Base-by-base conservation (phyloP, 2,888 invertebrate genomes). In the Mayetiola destructor region DNA sequence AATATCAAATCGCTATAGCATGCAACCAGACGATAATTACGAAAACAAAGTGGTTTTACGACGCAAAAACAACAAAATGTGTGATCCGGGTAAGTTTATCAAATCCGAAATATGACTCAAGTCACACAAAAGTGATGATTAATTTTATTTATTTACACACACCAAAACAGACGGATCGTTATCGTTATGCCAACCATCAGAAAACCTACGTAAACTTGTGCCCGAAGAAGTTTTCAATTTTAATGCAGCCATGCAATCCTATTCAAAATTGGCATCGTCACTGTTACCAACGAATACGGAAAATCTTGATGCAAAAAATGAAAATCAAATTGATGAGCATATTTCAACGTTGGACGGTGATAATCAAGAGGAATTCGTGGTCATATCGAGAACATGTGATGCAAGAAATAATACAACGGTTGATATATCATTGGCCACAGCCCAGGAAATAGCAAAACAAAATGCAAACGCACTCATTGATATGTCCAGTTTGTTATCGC, bases 131-230 rank as follows among this genome's bases (percentile, higher is more conserved):
- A 53, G n/a, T 53, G 55, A 30, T 10, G n/a, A n/a, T n/a, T n/a
- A n/a, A n/a, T n/a, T n/a, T n/a, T n/a, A n/a, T 8, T 52, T 23
- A 23, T 23, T 16, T 23, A 32, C 32, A 8, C 12, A 9, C 32
- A 9, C 12, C 32, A 12, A 32, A 29, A 21, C 39, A 62, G 72
- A 71, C 48, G 72, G 72, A 2, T 70, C 72, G 0, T 61, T 71
- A 30, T 62, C 94, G 8, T 76, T 95, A 1, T 88, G 91, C 59
- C 88, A 92, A 69, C 94, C 94, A 2, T 94, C 94, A 40, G 81
- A 86, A 21, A 87, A 90, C 23, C 77, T 95, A 36, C 85, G 88
- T 59, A 85, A 85, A 63, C 75, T 92, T 62, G 86, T 87, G 40
- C 85, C 80, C 18, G 79, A 78, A 57, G 77, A 80, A 68, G 77